Evolutionary conservation across 2,888 invertebrate genomes (phyloP).

Genomic region (Cosmia pyralina): DNA sequence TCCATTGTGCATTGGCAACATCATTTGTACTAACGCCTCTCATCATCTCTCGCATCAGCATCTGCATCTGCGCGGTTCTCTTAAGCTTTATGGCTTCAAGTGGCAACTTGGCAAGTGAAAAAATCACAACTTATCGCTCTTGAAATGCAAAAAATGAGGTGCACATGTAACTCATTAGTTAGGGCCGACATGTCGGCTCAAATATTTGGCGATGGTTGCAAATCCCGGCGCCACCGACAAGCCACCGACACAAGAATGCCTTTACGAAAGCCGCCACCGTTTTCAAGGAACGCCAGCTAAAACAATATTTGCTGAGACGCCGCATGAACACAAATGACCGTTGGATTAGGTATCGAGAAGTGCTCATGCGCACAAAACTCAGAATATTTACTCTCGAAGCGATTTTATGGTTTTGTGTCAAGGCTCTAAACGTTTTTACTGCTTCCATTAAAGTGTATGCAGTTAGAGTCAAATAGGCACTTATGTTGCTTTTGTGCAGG

Average conservation of each 20-base stretch:
- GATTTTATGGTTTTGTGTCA: constrained; percentile 33
- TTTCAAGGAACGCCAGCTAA: constrained; percentile 82
- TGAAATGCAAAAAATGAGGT: constrained; percentile 69
- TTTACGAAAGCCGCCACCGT: constrained; percentile 74
- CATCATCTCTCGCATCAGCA: constrained; percentile 45
- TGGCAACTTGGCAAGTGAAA: constrained; percentile 63
- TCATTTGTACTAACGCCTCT: constrained; percentile 41
- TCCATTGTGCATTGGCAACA: constrained; percentile 10
- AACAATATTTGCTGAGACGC: constrained; percentile 86
- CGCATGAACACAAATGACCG: constrained; percentile 88
- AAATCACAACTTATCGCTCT: constrained; percentile 71
- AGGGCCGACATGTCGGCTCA: constrained; percentile 77
- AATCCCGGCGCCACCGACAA: constrained; percentile 83
- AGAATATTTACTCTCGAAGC: constrained; percentile 47
- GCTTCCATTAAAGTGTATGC: constrained; percentile 19
- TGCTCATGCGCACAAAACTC: constrained; percentile 51
- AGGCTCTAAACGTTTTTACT: constrained; percentile 26
- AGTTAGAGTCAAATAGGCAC: constrained; percentile 2
- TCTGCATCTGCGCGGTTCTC: constrained; percentile 58
- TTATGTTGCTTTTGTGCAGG: not conserved
- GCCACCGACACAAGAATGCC: constrained; percentile 70
- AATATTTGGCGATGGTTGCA: constrained; percentile 87
- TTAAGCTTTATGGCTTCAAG: constrained; percentile 65
- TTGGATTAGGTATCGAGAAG: constrained; percentile 81
- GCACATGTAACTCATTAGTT: constrained; percentile 89